A percentile compares a stretch with the other conserved stretches of the same genome.
These are phyloP conservation scores for Drosophila serrata DNA, from an alignment of 1,140 invertebrate genomes.

Conservation along the genomic window DNA sequence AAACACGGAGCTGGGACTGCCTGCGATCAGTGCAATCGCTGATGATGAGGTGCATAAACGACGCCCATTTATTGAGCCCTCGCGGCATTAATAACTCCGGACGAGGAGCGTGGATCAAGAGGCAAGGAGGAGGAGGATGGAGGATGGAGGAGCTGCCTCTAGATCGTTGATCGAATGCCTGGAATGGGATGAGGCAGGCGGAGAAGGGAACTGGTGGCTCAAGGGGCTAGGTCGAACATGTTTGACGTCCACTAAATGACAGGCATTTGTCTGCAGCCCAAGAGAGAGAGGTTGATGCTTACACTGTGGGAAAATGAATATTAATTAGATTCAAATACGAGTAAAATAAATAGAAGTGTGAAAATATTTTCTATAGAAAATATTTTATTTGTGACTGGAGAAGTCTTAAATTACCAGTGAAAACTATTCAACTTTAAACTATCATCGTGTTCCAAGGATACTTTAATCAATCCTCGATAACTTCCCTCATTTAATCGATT, in stretches of 20 bases:
- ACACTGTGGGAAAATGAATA: neutral
- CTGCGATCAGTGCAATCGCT: conserved; percentile 75
- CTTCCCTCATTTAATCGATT: neutral
- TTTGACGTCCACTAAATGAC: conserved; percentile 78
- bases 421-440: neutral
- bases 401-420: no score
- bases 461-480: neutral
- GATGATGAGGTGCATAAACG: conserved; percentile 83
- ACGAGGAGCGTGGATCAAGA: conserved; percentile 15
- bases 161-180: conserved; percentile 33
- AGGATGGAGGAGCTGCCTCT: conserved; percentile 5
- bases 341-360: neutral
- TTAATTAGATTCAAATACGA: neutral
- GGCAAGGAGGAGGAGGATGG: neutral
- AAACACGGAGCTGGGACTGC: conserved; percentile 18
- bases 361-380: neutral
- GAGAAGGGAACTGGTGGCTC: conserved; percentile 19
- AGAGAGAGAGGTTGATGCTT: conserved; percentile 26
- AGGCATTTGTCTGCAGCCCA: conserved; percentile 71
- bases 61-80: conserved; percentile 83
- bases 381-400: no score
- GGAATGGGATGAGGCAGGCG: conserved; percentile 5
- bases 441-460: no score
- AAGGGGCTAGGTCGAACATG: conserved; percentile 62
- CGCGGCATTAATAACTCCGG: conserved; percentile 69